A percentile compares a stretch with the other conserved stretches of the same genome.
Evolutionary conservation across 2,797 vertebrate genomes (phyloP).

Genomic region (Tadarida brasiliensis): DNA sequence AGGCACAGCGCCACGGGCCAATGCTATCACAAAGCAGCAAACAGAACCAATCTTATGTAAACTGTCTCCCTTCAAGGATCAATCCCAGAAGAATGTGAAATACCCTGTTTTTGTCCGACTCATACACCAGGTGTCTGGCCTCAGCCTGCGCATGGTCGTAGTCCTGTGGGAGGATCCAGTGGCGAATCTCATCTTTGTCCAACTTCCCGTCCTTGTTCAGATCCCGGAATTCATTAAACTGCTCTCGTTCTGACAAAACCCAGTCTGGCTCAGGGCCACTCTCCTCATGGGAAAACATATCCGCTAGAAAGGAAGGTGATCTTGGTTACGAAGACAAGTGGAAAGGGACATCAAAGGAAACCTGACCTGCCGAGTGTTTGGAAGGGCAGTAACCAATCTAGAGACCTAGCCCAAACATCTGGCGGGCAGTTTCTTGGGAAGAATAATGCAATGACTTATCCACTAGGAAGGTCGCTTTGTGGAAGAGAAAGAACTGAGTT

Average conservation of each 20-base stretch:
- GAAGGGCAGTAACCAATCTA: background rate
- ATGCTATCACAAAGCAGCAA: background rate
- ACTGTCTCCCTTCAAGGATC: background rate
- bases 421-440: background rate
- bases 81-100: background rate
- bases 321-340: background rate
- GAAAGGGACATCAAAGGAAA: background rate
- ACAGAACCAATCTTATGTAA: background rate
- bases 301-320: constrained; percentile 89
- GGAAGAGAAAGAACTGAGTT: background rate
- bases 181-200: constrained; percentile 96
- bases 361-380: background rate
- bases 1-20: background rate
- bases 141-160: constrained; percentile 98
- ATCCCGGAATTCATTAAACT: constrained; percentile 98
- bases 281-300: constrained; percentile 98
- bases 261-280: constrained; percentile 97
- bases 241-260: constrained; percentile 96
- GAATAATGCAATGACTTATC: background rate
- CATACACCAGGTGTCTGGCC: constrained; percentile 96
- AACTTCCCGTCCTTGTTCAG: constrained; percentile 98
- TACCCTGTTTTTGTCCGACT: constrained; percentile 98
- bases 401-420: background rate
- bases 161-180: constrained; percentile 98
- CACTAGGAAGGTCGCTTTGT: rapidly evolving